phyloP scores from a whole-genome alignment of 1,140 invertebrate genomes.

The Trichoplusia ni region DNA sequence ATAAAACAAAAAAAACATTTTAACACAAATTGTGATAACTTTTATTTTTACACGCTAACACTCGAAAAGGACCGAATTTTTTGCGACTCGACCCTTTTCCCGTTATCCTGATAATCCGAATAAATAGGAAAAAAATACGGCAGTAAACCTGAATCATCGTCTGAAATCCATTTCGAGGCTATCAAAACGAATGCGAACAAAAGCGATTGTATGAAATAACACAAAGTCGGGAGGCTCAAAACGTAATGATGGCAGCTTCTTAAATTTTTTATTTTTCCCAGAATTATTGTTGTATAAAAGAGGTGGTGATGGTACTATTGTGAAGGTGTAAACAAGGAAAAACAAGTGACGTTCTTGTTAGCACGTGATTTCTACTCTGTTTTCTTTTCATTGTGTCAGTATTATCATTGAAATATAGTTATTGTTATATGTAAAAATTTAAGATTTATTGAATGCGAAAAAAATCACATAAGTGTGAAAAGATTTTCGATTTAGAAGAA shows the following conservation, averaged over 20 bases:
- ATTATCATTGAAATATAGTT: no score
- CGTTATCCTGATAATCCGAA: constrained; percentile 17
- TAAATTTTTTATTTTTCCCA: not conserved
- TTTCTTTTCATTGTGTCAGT: no score
- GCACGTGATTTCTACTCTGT: no score
- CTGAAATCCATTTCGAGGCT: not conserved
- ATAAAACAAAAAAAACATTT: constrained; percentile 28
- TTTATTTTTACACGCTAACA: constrained; percentile 10
- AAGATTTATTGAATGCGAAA: no score
- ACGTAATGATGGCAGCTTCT: not conserved
- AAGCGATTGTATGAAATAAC: not conserved
- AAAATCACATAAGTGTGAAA: no score
- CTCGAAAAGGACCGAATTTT: constrained; percentile 13
- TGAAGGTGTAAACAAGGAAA: no score
- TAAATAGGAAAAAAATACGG: constrained; percentile 22
- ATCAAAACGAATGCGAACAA: constrained; percentile 2
- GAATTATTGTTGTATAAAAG: not conserved
- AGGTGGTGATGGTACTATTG: not conserved
- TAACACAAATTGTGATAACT: constrained; percentile 23
- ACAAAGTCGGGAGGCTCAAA: not conserved
- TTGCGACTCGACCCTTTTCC: constrained; percentile 19
- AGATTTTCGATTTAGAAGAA: no score
- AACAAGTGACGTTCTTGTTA: no score
- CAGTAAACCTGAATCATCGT: not conserved
- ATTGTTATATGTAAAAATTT: no score